Conservation (phyloP, 2,888 invertebrate genomes). For the Nezara viridula region DNA sequence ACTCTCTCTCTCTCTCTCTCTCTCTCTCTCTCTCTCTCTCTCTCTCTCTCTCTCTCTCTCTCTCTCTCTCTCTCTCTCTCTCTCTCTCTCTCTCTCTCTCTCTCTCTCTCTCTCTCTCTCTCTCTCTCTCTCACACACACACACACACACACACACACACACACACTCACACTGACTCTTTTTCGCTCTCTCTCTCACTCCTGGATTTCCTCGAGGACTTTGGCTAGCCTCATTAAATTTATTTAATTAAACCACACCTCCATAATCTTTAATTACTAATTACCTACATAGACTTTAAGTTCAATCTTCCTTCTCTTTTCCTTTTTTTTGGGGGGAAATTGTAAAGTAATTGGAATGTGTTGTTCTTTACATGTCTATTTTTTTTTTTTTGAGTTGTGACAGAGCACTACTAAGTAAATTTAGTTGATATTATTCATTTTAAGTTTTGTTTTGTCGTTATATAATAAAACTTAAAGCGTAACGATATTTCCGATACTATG, state of each 20-base stretch:
- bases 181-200: not conserved
- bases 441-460: too few species aligned
- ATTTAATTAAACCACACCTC: conserved; percentile 27
- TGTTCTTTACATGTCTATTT: not conserved
- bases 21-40: not conserved
- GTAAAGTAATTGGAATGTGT: not conserved
- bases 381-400: not conserved
- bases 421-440: too few species aligned
- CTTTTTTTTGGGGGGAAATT: not conserved
- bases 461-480: too few species aligned
- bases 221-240: conserved; percentile 8
- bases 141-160: not conserved
- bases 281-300: conserved; percentile 11
- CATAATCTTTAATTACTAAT: conserved; percentile 49
- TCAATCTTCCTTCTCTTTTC: not conserved
- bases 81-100: not conserved
- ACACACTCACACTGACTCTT: not conserved
- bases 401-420: too few species aligned
- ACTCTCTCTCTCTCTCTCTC: not conserved
- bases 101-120: not conserved
- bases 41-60: not conserved
- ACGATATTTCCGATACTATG: too few species aligned
- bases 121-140: not conserved
- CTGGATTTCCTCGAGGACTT: not conserved
- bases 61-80: not conserved